Percentiles rank a stretch among this genome's conserved stretches.
Evolutionary conservation across 2,888 invertebrate genomes (phyloP).

Genomic region (Oeneis ivallda): DNA sequence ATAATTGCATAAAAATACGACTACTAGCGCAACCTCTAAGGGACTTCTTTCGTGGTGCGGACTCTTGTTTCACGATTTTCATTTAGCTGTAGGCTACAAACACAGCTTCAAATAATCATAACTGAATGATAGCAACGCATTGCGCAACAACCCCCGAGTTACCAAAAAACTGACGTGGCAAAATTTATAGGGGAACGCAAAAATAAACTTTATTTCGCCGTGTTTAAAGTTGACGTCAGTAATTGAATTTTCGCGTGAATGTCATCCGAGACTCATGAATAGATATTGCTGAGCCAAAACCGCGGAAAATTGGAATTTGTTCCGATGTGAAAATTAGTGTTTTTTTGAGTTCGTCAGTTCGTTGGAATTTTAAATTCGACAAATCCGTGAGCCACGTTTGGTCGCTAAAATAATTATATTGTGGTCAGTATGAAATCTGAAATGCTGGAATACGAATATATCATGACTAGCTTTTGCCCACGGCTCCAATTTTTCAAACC

Average conservation of each 20-base stretch:
- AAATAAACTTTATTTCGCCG: slow-evolving; percentile 21
- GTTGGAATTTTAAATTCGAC: slow-evolving; percentile 15
- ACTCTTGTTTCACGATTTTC: too few species aligned
- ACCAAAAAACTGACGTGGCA: slow-evolving; percentile 16
- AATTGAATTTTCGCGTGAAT: slow-evolving; percentile 35
- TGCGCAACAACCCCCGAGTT: slow-evolving; percentile 14
- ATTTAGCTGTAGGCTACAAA: not conserved
- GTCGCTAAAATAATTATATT: not conserved
- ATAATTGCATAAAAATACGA: too few species aligned
- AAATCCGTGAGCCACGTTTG: slow-evolving; percentile 3
- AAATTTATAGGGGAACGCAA: slow-evolving; percentile 18
- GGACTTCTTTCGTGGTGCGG: too few species aligned
- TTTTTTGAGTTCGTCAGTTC: slow-evolving; percentile 33
- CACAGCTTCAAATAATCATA: not conserved
- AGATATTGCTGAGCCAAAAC: slow-evolving; percentile 73
- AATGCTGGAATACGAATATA: not conserved
- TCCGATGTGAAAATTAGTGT: slow-evolving; percentile 41
- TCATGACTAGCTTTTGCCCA: too few species aligned
- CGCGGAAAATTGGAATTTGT: slow-evolving; percentile 66
- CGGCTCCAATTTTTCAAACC: too few species aligned
- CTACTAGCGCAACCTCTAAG: too few species aligned
- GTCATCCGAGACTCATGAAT: slow-evolving; percentile 68
- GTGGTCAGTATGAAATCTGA: not conserved
- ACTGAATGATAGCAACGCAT: slow-evolving; percentile 13
- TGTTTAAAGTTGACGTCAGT: slow-evolving; percentile 20